Base-by-base conservation (phyloP, 1,140 invertebrate genomes). In the Lycorma delicatula region DNA sequence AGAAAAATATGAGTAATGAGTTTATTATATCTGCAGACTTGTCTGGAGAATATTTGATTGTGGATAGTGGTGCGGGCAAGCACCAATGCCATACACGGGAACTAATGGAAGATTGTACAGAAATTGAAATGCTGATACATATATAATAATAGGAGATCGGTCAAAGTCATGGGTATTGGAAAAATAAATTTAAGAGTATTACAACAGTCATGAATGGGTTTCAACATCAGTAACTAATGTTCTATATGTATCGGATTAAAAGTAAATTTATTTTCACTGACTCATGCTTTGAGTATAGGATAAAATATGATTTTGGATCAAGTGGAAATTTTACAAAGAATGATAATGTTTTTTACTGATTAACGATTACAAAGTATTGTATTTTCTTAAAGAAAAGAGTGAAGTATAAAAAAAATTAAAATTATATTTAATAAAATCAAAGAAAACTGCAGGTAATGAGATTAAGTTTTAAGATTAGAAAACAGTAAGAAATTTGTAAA, bases 341-440 rank as follows among this genome's bases (percentile, higher is more conserved):
- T 56, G 54, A 1, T 56, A 28, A 38, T 60, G 56, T 28, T 18
- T 51, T 1, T 23, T 57, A 3, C 5, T 49, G 25, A n/a, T 60
- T 13, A 60, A 60, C 34, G 59, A 60, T 9, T 66, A 55, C 28
- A 9, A 51, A 20, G 23, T 44, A 22, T 16, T 44, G 23, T 44
- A 44, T 18, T 13, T 2, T 20, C 3, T 44, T 20, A 1, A 18
- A 44, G 23, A 38, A 7, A 7, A 28, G 9, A 1, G 29, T 66
- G 1, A 63, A 63, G 27, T 69, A 65, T 48, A 11, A 67, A 5
- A 46, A 58, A 41, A 13, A 12, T 12, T 68, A 0, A 41, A 56
- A 50, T n/a, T 23, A 1, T 56, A 41, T 27, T 56, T 46, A 5
- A 36, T 49, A n/a, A 22, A 50, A 38, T 22, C 34, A 27, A 31